phyloP scores from a whole-genome alignment of 2,113 vertebrate species.

The Paratilapia polleni region DNA sequence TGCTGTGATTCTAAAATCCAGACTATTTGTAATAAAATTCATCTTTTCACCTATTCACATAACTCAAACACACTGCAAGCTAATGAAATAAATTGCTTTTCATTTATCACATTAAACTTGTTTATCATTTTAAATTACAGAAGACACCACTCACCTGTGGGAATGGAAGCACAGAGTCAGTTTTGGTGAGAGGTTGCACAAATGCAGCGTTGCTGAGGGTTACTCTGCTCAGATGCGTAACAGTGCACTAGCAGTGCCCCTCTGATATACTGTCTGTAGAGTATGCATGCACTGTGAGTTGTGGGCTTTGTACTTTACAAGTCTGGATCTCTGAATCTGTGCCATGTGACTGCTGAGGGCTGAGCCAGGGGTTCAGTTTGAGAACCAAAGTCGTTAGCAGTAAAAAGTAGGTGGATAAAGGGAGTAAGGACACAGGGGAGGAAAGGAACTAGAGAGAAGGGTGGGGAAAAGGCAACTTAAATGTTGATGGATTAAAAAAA shows the following conservation, averaged over 20 bases:
- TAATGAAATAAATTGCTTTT: background rate
- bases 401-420: conserved; percentile 16
- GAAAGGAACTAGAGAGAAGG: background rate
- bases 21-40: background rate
- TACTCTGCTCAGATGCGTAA: background rate
- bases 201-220: background rate
- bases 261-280: conserved; percentile 28
- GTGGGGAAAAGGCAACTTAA: background rate
- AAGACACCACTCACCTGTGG: conserved; percentile 55
- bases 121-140: conserved; percentile 19
- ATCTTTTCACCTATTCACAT: background rate
- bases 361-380: conserved; percentile 47
- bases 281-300: conserved; percentile 1
- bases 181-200: background rate
- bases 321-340: conserved; percentile 32
- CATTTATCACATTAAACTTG: background rate
- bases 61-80: background rate
- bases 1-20: background rate
- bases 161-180: background rate
- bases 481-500: background rate
- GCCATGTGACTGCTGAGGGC: conserved; percentile 66
- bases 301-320: conserved; percentile 32
- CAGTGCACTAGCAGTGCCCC: background rate
- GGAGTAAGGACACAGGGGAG: background rate
- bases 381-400: conserved; percentile 31